Percentiles rank a stretch among this genome's conserved stretches.
phyloP scores from a whole-genome alignment of 2,113 vertebrate genomes.

The Ciconia stormi region DNA sequence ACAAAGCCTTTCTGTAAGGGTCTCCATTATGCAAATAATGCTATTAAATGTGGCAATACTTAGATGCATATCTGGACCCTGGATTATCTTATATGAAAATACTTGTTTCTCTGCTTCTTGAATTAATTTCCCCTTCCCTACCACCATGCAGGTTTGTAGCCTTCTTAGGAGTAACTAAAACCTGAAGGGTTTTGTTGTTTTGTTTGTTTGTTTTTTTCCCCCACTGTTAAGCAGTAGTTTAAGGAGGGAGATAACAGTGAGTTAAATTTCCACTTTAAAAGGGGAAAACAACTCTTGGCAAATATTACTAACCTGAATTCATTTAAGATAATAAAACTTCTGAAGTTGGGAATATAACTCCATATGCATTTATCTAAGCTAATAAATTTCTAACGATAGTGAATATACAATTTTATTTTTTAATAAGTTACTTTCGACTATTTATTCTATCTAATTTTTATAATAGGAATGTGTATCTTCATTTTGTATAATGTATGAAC shows the following conservation, averaged over 20 bases:
- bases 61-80: neutral
- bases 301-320: neutral
- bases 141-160: neutral
- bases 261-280: neutral
- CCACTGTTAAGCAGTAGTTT: rapidly evolving
- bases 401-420: neutral
- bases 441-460: neutral
- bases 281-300: neutral
- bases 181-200: neutral
- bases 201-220: neutral
- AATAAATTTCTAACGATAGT: neutral
- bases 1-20: neutral
- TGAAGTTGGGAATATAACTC: neutral
- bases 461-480: neutral
- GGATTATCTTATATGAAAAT: neutral
- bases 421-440: neutral
- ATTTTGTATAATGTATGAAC: neutral
- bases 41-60: neutral
- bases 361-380: neutral
- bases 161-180: neutral
- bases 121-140: neutral
- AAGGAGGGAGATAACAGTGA: neutral
- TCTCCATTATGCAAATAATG: neutral
- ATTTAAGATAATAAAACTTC: neutral
- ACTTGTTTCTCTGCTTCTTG: neutral